Evolutionary conservation across 2,797 vertebrate genomes (phyloP), one percentile per base, ranked within the genome.

Genomic region (Pampus argenteus): DNA sequence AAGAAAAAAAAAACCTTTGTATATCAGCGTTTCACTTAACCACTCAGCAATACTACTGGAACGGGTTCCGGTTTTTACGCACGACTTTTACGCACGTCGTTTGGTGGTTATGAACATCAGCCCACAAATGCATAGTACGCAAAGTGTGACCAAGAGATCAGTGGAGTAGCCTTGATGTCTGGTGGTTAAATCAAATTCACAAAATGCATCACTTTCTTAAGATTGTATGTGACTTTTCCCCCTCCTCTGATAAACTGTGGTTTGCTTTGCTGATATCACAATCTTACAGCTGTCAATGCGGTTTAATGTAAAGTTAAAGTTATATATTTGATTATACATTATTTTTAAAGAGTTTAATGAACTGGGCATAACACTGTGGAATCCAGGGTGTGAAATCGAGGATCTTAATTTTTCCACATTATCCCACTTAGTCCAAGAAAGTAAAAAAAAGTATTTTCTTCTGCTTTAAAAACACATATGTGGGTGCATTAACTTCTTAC

Each of bases 361-460:
- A 47, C 42, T 79, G 51, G 62, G 52, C 61, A 57, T 17, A n/a
- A 11, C 17, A 62, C 11, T 76, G 42, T 68, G 66, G 62, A 82
- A 79, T 82, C 76, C 49, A 86, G 42, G 71, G n/a, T n/a, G n/a
- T n/a, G n/a, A n/a, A n/a, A n/a, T n/a, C n/a, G n/a, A n/a, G n/a
- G n/a, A n/a, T n/a, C n/a, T n/a, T n/a, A n/a, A n/a, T n/a, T n/a
- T 92, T 91, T 93, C 93, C 92, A 92, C 87, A 89, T 90, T 91
- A 90, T 90, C 82, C 79, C 82, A 90, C 84, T 79, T 71, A 87
- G 75, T 83, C 90, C 90, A 90, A 89, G 69, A 82, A 44, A 79
- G 82, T 92, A 91, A 91, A 92, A 93, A 93, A 90, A 83, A 50
- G 71, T 85, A 81, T 87, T 86, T 79, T 74, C 60, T 74, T 74